Evolutionary conservation across 2,888 invertebrate genomes (phyloP), one percentile per base, ranked within the genome.

Genomic region (Pyrochroa serraticornis): DNA sequence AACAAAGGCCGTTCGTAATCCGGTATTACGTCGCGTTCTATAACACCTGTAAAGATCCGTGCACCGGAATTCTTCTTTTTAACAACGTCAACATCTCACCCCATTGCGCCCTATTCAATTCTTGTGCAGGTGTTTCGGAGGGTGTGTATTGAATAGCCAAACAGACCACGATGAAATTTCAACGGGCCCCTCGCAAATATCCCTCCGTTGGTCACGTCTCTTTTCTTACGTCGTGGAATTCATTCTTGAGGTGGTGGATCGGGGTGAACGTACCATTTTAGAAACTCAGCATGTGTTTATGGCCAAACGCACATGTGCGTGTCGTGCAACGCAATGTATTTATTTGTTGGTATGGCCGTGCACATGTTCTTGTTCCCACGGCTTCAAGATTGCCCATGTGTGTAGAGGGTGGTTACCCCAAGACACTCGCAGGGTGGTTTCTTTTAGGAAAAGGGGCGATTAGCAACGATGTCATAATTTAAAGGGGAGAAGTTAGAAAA

Each of bases 281-380:
- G 49, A 30, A 56, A 34, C 45, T 49, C 56, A 44, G 56, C 50
- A 50, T 56, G 56, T 50, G 49, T 50, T 34, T 34, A 33, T 8
- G 12, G 37, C 8, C 10, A 36, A 42, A 7, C 9, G 10, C 55
- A 50, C 32, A 51, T 50, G 57, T 48, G 55, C 45, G 22, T n/a
- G 31, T 33, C 48, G 9, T 49, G 37, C 41, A 6, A 30, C 10
- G 8, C 50, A 56, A 58, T 66, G 71, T 64, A 63, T 66, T 69
- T 65, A 62, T 65, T 66, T 67, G 54, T 56, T 69, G 71, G 66
- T 58, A 68, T 43, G 62, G 41, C 53, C 32, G 51, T 70, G 67
- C 74, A 74, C 74, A 74, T 74, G 74, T 74, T 72, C 66, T 50
- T 60, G 69, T 72, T 74, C 72, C 72, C 74, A 73, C 72, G 72